These are phyloP conservation scores for Nansenia antarctica DNA, from an alignment of 2,113 vertebrate species.

Conservation along the genomic window DNA sequence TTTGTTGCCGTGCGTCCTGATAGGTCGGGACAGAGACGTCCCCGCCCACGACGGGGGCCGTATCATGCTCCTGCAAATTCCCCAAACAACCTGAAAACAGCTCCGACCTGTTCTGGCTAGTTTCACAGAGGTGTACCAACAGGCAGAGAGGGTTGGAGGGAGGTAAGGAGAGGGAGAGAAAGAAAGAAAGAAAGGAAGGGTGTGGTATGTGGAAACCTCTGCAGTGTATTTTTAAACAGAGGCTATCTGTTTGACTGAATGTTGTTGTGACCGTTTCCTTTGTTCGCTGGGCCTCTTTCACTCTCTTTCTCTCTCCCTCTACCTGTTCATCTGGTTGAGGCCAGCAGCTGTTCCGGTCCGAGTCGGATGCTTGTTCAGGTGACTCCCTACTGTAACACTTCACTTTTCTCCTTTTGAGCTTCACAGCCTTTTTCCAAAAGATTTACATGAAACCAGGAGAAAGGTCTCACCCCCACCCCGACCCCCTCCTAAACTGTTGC, in stretches of 20 bases:
- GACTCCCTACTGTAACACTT: no score
- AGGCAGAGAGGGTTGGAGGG: background rate
- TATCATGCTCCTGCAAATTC: no score
- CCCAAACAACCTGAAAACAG: constrained; percentile 38
- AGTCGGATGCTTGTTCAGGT: no score
- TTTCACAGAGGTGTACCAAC: constrained; percentile 41
- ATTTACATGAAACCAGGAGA: no score
- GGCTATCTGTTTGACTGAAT: background rate
- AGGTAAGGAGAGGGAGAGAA: background rate
- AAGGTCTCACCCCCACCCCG: no score
- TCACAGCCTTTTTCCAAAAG: no score
- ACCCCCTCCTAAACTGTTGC: no score
- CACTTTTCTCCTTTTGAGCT: no score
- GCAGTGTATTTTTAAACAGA: background rate
- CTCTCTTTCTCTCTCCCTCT: no score
- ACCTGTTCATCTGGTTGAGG: background rate
- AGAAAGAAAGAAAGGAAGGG: background rate
- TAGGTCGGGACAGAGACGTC: background rate
- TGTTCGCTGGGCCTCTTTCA: background rate
- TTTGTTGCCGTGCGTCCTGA: background rate
- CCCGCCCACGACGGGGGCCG: no score
- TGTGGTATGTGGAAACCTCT: background rate
- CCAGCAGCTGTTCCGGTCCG: no score
- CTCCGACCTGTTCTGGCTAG: constrained; percentile 61
- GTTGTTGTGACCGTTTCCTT: background rate